phyloP scores from a whole-genome alignment of 1,140 invertebrate species.

The Centruroides sculpturatus region DNA sequence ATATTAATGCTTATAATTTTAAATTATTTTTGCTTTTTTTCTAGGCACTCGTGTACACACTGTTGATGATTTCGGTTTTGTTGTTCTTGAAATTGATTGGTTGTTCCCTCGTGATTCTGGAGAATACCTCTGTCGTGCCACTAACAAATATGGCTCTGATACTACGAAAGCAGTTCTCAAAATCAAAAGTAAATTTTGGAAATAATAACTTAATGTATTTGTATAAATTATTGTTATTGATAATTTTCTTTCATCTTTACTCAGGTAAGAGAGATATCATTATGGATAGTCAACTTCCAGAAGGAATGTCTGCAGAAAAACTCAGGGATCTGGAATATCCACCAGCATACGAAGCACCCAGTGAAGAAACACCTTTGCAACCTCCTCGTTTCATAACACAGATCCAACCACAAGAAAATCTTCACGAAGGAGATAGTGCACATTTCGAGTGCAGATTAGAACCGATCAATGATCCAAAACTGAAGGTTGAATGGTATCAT shows the following conservation, averaged over 20 bases:
- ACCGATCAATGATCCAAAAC: slow-evolving; percentile 83
- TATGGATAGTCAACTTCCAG: slow-evolving; percentile 78
- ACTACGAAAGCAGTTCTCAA: slow-evolving; percentile 63
- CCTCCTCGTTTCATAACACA: slow-evolving; percentile 61
- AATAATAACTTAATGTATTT: background rate
- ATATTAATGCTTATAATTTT: too few species aligned
- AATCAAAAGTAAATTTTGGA: slow-evolving; percentile 15
- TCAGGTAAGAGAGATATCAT: slow-evolving; percentile 68
- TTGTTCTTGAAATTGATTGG: slow-evolving; percentile 73
- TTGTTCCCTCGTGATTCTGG: slow-evolving; percentile 69
- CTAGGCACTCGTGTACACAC: slow-evolving; percentile 70
- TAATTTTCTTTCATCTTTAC: slow-evolving; percentile 1
- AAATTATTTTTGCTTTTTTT: background rate
- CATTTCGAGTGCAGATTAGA: slow-evolving; percentile 90
- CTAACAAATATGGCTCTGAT: slow-evolving; percentile 68
- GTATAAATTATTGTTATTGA: background rate
- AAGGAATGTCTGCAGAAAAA: slow-evolving; percentile 82
- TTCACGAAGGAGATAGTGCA: slow-evolving; percentile 67
- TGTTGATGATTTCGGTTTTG: slow-evolving; percentile 85
- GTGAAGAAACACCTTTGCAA: slow-evolving; percentile 44
- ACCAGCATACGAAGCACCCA: slow-evolving; percentile 47
- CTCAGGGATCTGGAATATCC: slow-evolving; percentile 82
- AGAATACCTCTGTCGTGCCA: slow-evolving; percentile 69
- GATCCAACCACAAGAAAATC: slow-evolving; percentile 25
- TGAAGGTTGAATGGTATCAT: slow-evolving; percentile 83